Conservation (phyloP, 2,888 invertebrate species). For the Nephrotoma flavescens region DNA sequence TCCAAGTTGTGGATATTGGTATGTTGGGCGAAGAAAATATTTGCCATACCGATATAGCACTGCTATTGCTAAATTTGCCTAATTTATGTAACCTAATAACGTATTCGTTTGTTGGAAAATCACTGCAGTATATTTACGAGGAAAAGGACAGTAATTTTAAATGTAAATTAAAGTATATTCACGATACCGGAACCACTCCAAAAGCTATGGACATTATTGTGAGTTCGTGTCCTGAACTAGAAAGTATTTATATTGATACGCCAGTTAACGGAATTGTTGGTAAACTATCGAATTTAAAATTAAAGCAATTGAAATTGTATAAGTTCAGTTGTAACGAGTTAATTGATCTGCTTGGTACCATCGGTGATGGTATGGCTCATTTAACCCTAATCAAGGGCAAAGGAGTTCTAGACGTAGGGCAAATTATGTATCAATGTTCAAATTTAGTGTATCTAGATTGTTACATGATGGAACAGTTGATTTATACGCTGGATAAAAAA, state of each 20-base stretch:
- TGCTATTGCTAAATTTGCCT: constrained; percentile 45
- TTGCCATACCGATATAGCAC: constrained; percentile 47
- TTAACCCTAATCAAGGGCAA: constrained; percentile 42
- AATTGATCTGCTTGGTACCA: constrained; percentile 38
- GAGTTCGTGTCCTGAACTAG: constrained; percentile 43
- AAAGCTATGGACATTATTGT: constrained; percentile 44
- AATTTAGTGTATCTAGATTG: constrained; percentile 47
- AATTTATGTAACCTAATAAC: constrained; percentile 48
- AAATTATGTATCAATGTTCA: constrained; percentile 42
- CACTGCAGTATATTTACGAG: constrained; percentile 40
- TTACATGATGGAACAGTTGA: constrained; percentile 47
- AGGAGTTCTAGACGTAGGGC: constrained; percentile 42
- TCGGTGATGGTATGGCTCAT: constrained; percentile 39
- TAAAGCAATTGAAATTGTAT: constrained; percentile 39
- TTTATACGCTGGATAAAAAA: constrained; percentile 38
- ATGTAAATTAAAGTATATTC: constrained; percentile 50
- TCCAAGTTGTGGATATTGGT: constrained; percentile 50
- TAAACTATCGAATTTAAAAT: constrained; percentile 34
- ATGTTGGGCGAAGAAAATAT: constrained; percentile 54
- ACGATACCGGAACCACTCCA: constrained; percentile 45
- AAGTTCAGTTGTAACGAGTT: constrained; percentile 47
- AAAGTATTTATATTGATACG: constrained; percentile 49
- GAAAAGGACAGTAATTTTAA: constrained; percentile 39
- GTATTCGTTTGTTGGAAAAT: constrained; percentile 51
- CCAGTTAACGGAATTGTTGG: constrained; percentile 40